Evolutionary conservation across 2,113 vertebrate genomes (phyloP), one percentile per base, ranked within the genome.

Genomic region (Orientallactaga bullata): DNA sequence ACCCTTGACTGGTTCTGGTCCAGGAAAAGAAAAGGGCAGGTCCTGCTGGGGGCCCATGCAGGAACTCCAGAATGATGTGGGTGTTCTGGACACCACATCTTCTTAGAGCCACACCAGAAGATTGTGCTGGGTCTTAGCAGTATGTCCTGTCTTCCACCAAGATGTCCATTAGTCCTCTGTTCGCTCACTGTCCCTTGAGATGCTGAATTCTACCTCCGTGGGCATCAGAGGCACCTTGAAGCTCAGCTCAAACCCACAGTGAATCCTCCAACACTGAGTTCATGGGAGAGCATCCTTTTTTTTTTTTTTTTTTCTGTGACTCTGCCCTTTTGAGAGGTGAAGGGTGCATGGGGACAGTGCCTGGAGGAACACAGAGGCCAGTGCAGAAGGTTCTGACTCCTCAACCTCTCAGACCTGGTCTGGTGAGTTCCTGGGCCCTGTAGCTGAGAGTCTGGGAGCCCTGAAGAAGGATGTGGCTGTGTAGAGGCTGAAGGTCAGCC

Each of bases 401-500:
- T 86, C 35, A 26, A 2, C 47, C 21, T 30, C 30, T 0, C 20
- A 78, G 83, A 51, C 81, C 24, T 20, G 7, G 10, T 4, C 80
- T 47, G 17, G 12, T 63, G 69, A 82, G 30, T 24, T 42, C 72
- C 30, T 18, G 32, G n/a, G 65, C 6, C 1, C 8, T 7, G 1
- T 0, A 0, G n/a, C 69, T 82, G 82, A 66, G 24, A 82, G 32
- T 58, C 37, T 17, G n/a, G 26, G 61, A 32, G 2, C 15, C 23
- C 20, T 0, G 0, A 7, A 4, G 4, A 11, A 2, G 13, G 21
- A 4, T 28, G 13, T 32, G 17, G 61, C 23, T 26, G 9, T 2
- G 3, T 11, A 47, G 39, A 71, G 37, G 24, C 30, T 39, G 28
- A 42, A 32, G 24, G 63, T 47, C 3, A 3, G 23, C 20, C 11